A percentile compares a stretch with the other conserved stretches of the same genome.
Conservation (phyloP, 2,888 invertebrate species). For the Ariolimax columbianus region DNA sequence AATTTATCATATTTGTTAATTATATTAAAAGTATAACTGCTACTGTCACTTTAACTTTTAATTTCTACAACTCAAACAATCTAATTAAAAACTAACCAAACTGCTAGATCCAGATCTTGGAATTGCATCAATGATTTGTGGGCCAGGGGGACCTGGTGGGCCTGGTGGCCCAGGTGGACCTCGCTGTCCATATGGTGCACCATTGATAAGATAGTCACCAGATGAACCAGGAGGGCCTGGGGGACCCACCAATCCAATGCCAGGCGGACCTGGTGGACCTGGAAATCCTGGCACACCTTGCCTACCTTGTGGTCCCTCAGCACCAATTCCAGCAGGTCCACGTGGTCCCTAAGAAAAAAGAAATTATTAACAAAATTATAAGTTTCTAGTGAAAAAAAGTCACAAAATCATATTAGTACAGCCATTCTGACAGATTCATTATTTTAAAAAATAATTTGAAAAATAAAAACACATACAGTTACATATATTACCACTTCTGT, state of each 20-base stretch:
- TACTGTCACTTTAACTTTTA: no score
- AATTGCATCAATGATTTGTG: slow-evolving; percentile 10
- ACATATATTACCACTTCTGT: no score
- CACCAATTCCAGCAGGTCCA: slow-evolving; percentile 48
- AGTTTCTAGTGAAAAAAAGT: no score
- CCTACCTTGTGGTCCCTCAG: slow-evolving; percentile 52
- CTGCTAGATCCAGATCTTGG: neutral
- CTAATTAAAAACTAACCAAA: slow-evolving; percentile 14
- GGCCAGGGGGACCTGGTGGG: slow-evolving; percentile 60
- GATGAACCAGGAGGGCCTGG: slow-evolving; percentile 59
- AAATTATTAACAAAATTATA: neutral
- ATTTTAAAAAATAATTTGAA: no score
- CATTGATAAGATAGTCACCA: slow-evolving; percentile 52
- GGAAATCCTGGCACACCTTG: slow-evolving; percentile 59
- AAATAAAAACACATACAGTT: no score
- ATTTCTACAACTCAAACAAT: no score
- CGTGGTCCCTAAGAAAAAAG: slow-evolving; percentile 55
- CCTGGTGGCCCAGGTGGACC: slow-evolving; percentile 69
- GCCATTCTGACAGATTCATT: no score
- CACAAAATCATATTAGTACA: no score
- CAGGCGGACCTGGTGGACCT: slow-evolving; percentile 54
- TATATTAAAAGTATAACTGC: no score
- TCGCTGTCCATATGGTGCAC: slow-evolving; percentile 61
- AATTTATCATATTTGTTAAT: no score
- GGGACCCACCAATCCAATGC: slow-evolving; percentile 47